phyloP scores from a whole-genome alignment of 2,888 invertebrate genomes.

The Pollenia griseotomentosa region DNA sequence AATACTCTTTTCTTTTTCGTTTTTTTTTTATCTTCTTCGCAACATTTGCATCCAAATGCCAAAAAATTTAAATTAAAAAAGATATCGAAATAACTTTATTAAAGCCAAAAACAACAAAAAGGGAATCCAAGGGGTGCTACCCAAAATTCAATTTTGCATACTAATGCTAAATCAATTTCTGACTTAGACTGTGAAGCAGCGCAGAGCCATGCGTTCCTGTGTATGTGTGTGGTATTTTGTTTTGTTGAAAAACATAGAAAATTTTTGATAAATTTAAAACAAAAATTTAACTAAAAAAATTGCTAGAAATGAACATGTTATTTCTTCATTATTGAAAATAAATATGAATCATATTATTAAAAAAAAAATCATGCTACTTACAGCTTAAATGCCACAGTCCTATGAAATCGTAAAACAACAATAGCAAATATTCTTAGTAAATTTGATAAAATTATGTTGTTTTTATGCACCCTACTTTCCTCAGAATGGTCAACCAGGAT shows the following conservation, averaged over 20 bases:
- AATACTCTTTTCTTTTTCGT: neutral
- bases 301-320: slow-evolving; percentile 9
- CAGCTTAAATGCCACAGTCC: slow-evolving; percentile 11
- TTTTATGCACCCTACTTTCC: neutral
- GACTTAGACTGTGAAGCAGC: neutral
- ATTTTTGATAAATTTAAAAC: slow-evolving; percentile 47
- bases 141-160: slow-evolving; percentile 52
- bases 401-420: neutral
- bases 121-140: slow-evolving; percentile 42
- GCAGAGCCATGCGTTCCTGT: neutral
- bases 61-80: slow-evolving; percentile 18
- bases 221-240: slow-evolving; percentile 53
- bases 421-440: slow-evolving; percentile 7
- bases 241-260: slow-evolving; percentile 56
- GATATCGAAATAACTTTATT: slow-evolving; percentile 51
- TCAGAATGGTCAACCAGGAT: no score
- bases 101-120: slow-evolving; percentile 20
- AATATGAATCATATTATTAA: slow-evolving; percentile 38
- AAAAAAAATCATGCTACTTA: slow-evolving; percentile 17
- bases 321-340: slow-evolving; percentile 12
- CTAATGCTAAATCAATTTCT: slow-evolving; percentile 39
- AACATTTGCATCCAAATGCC: slow-evolving; percentile 45
- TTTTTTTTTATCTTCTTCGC: slow-evolving; percentile 4
- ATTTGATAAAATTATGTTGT: neutral
- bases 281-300: slow-evolving; percentile 10